Percentiles rank a stretch among this genome's conserved stretches.
Evolutionary conservation across 1,140 invertebrate species (phyloP).

Genomic region (Eurytemora carolleeae): DNA sequence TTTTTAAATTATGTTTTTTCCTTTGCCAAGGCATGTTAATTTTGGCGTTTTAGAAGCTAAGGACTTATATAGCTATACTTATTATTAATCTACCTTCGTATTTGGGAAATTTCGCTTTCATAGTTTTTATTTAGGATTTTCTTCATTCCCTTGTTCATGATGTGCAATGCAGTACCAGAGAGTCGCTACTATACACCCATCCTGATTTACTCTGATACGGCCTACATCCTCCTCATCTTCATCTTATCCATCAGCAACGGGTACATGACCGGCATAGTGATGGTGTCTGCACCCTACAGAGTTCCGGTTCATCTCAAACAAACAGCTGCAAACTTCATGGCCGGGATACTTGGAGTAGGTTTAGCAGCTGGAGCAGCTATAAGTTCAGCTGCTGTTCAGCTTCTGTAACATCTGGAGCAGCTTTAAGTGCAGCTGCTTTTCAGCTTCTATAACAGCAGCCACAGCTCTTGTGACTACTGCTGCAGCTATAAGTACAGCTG

Average conservation of each 20-base stretch:
- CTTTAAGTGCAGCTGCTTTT: background rate
- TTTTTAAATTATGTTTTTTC: no score
- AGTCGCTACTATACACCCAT: slow-evolving; percentile 45
- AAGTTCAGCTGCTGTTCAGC: background rate
- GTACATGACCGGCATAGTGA: slow-evolving; percentile 33
- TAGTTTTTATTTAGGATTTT: slow-evolving; percentile 34
- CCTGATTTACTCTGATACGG: slow-evolving; percentile 52
- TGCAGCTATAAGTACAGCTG: background rate
- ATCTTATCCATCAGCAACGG: slow-evolving; percentile 67
- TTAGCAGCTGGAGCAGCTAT: background rate
- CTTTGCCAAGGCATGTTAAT: background rate
- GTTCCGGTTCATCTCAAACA: background rate
- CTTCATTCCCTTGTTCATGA: slow-evolving; percentile 61
- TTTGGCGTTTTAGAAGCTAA: no score
- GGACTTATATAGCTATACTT: no score
- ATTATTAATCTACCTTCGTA: no score
- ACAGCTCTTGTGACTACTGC: no score
- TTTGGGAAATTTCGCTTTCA: no score
- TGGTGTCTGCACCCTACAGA: background rate
- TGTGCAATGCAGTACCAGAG: slow-evolving; percentile 60
- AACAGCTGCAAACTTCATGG: background rate
- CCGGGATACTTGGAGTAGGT: background rate
- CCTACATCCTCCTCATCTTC: slow-evolving; percentile 57
- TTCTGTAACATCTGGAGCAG: background rate
- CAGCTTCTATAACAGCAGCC: background rate